Percentiles rank a stretch among this genome's conserved stretches.
Conservation (phyloP, 2,113 vertebrate species). For the Neotoma lepida region DNA sequence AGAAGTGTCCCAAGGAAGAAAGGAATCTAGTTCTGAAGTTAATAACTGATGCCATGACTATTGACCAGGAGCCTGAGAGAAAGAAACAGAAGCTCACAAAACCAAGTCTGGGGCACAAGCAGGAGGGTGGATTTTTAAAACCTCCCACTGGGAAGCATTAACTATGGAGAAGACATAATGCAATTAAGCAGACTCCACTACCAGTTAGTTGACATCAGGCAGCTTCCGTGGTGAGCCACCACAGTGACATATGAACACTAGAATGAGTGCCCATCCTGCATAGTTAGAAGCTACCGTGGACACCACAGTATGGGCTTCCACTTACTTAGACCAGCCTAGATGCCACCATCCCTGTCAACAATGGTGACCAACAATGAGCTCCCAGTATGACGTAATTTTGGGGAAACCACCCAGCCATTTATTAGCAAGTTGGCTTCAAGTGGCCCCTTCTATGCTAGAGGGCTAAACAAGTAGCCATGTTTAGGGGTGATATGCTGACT, state of each 20-base stretch:
- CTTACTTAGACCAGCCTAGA: not conserved
- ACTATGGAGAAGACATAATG: not conserved
- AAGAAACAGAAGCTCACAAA: not conserved
- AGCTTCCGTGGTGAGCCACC: not conserved
- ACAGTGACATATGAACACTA: not conserved
- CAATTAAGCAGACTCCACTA: not conserved
- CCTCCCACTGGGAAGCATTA: not conserved
- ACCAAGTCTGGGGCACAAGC: not conserved
- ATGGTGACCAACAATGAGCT: not conserved
- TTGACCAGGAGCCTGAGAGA: not conserved
- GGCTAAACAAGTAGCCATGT: not conserved
- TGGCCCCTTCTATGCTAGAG: not conserved
- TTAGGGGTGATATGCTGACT: not conserved
- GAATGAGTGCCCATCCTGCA: not conserved
- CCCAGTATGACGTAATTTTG: not conserved
- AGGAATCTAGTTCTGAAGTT: not conserved
- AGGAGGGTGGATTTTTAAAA: not conserved
- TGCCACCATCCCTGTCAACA: not conserved
- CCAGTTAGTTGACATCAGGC: not conserved
- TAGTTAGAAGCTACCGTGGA: not conserved
- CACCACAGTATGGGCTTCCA: not conserved
- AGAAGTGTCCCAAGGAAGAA: not conserved
- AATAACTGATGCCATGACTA: too few species aligned
- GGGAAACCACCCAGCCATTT: not conserved
- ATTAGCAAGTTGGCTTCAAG: not conserved